Conservation (phyloP, 2,797 vertebrate genomes). For the Morelia viridis region DNA sequence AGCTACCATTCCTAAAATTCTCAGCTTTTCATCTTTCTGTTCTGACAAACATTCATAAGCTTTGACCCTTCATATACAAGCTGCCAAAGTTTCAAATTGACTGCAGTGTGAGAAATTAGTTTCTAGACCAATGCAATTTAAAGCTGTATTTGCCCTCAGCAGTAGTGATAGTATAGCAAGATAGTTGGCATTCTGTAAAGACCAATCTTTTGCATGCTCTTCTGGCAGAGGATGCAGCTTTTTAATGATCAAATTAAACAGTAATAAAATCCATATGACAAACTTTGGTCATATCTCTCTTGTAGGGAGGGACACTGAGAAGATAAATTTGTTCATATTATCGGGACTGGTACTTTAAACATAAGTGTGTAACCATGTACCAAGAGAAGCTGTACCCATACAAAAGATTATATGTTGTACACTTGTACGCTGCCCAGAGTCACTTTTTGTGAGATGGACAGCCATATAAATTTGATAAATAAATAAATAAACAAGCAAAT, state of each 20-base stretch:
- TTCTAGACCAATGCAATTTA: constrained; percentile 17
- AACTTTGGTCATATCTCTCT: background rate
- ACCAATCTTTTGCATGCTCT: background rate
- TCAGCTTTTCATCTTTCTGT: background rate
- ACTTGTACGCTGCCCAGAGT: too few relatives aligned
- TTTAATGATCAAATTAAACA: background rate
- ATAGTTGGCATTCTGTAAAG: background rate
- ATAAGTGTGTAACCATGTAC: background rate
- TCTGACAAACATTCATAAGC: background rate
- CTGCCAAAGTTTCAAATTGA: background rate
- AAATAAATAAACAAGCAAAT: too few relatives aligned
- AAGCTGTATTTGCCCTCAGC: constrained; percentile 4
- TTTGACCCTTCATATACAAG: background rate
- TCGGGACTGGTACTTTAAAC: background rate
- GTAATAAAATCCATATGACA: background rate
- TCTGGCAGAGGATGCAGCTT: background rate
- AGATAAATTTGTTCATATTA: background rate
- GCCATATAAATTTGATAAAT: too few relatives aligned
- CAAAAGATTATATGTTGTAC: background rate
- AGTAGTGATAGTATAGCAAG: background rate
- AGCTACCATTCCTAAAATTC: background rate
- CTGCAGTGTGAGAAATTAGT: constrained; percentile 5
- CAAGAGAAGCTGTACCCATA: constrained; percentile 24
- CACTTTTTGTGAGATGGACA: too few relatives aligned
- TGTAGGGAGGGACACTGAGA: background rate